Conservation (phyloP, 2,113 vertebrate species). For the Oncorhynchus gorbuscha region DNA sequence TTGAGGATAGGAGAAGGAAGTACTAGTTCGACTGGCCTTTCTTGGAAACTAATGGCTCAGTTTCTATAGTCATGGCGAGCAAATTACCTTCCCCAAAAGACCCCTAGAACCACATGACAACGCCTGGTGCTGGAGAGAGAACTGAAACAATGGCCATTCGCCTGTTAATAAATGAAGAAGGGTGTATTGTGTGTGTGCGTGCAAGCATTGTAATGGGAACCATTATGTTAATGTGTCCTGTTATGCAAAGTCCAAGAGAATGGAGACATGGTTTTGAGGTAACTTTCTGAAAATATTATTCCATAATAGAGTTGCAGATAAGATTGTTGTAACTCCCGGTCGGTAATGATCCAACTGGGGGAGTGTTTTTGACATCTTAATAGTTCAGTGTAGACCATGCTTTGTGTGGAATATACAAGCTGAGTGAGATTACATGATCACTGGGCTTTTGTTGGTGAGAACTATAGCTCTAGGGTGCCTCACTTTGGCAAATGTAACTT, state of each 20-base stretch:
- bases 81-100: conserved; percentile 58
- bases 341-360: conserved; percentile 10
- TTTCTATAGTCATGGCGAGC: conserved; percentile 48
- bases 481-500: background rate
- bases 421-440: background rate
- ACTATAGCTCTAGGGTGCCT: background rate
- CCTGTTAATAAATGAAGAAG: conserved; percentile 55
- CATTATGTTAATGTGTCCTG: conserved; percentile 36
- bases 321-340: conserved; percentile 3
- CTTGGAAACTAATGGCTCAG: conserved; percentile 32
- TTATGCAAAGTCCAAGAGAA: conserved; percentile 11
- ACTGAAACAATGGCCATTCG: conserved; percentile 52
- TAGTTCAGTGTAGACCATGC: background rate
- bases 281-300: conserved; percentile 18
- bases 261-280: conserved; percentile 2
- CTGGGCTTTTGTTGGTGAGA: background rate
- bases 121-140: conserved; percentile 47
- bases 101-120: conserved; percentile 29
- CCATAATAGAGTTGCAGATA: conserved; percentile 18
- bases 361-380: background rate
- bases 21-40: conserved; percentile 47
- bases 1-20: background rate
- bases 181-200: background rate
- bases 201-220: conserved; percentile 37
- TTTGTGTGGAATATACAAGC: background rate